Conservation (phyloP, 1,140 invertebrate species). For the Portunus trituberculatus region DNA sequence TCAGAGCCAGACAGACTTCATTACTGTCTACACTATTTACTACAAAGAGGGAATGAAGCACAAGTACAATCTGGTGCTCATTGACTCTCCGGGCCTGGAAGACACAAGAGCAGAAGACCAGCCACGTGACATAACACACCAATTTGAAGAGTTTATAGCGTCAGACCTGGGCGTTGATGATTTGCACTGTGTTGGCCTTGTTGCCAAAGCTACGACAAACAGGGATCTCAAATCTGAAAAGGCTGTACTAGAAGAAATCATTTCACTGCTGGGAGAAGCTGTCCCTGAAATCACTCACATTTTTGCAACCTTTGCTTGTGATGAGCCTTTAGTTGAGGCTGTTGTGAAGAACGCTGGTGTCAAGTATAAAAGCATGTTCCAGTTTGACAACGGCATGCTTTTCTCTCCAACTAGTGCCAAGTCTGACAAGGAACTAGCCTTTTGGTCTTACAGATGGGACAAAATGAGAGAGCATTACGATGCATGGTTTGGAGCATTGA, state of each 20-base stretch:
- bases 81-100: conserved; percentile 62
- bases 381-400: conserved; percentile 63
- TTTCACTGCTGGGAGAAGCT: conserved; percentile 52
- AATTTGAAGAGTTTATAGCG: conserved; percentile 47
- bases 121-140: conserved; percentile 16
- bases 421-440: too few species aligned
- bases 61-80: conserved; percentile 34
- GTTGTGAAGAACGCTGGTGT: conserved; percentile 61
- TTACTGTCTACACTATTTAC: conserved; percentile 59
- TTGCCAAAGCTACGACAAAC: conserved; percentile 62
- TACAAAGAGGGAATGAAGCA: conserved; percentile 58
- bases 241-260: conserved; percentile 58
- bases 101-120: conserved; percentile 57
- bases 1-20: conserved; percentile 67
- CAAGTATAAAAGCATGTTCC: conserved; percentile 54
- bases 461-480: conserved; percentile 59
- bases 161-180: conserved; percentile 63
- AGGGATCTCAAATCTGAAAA: conserved; percentile 56
- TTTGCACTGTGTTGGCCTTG: conserved; percentile 60
- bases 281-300: conserved; percentile 61
- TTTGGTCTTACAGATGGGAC: conserved; percentile 42
- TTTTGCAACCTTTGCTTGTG: conserved; percentile 64
- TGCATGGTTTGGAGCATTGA: conserved; percentile 33
- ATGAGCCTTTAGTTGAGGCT: conserved; percentile 60
- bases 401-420: background rate